These are phyloP conservation scores for Microcebus tavaratra DNA, from an alignment of 2,113 vertebrate species.

Conservation along the genomic window DNA sequence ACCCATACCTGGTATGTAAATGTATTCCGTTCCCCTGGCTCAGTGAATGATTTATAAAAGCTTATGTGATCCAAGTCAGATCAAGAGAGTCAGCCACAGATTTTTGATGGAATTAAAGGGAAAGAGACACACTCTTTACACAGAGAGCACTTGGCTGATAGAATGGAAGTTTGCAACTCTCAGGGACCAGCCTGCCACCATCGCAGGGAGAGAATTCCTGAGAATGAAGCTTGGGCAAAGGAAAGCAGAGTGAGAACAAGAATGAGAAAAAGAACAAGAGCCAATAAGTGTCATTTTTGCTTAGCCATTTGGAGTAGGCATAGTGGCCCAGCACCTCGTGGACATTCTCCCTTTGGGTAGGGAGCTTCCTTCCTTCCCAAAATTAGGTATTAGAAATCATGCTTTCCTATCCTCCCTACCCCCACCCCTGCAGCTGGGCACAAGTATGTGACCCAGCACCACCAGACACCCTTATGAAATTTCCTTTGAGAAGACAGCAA, in stretches of 20 bases:
- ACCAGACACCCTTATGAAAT: background rate
- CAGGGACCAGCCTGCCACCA: background rate
- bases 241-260: background rate
- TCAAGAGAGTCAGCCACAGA: background rate
- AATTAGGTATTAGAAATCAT: background rate
- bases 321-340: background rate
- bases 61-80: background rate
- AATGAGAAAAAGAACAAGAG: background rate
- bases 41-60: background rate
- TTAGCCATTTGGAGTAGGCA: background rate
- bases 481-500: slow-evolving; percentile 11
- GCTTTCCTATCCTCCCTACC: background rate
- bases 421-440: background rate
- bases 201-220: background rate
- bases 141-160: background rate
- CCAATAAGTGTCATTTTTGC: background rate
- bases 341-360: background rate
- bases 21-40: background rate
- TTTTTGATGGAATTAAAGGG: background rate
- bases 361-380: background rate
- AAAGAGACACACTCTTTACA: background rate
- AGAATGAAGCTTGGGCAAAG: background rate
- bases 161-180: background rate
- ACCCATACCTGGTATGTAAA: background rate
- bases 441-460: background rate